These are phyloP conservation scores for Dallia pectoralis DNA, from an alignment of 2,797 vertebrate genomes.

Conservation along the genomic window DNA sequence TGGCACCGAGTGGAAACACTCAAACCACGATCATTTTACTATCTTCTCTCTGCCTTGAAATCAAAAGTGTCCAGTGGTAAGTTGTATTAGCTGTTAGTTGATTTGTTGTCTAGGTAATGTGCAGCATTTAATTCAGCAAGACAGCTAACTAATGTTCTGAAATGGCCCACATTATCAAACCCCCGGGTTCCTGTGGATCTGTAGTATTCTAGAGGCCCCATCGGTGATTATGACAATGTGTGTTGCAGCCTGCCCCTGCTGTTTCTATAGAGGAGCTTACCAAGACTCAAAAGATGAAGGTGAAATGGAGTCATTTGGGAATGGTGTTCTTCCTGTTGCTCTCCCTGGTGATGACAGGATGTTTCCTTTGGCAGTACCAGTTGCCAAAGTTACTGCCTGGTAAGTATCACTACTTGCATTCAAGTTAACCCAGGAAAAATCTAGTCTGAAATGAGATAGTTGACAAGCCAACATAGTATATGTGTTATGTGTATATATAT, in stretches of 20 bases:
- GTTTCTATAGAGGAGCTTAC: slow-evolving; percentile 60
- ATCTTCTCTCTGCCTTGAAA: slow-evolving; percentile 28
- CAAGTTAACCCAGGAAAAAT: neutral
- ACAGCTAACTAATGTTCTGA: slow-evolving; percentile 1
- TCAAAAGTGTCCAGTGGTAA: slow-evolving; percentile 61
- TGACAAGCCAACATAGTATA: too few species aligned
- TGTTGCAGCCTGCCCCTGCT: slow-evolving; percentile 55
- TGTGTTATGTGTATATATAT: too few species aligned
- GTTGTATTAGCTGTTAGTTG: slow-evolving; percentile 35
- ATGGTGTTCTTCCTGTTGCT: slow-evolving; percentile 83
- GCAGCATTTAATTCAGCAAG: slow-evolving; percentile 21
- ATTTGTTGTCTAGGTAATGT: slow-evolving; percentile 23
- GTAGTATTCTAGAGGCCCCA: neutral
- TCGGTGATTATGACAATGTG: neutral
- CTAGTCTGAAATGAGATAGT: neutral
- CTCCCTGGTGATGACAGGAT: slow-evolving; percentile 85
- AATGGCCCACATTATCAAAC: neutral
- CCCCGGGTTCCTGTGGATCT: neutral
- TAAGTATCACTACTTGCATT: slow-evolving; percentile 53
- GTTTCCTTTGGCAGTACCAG: slow-evolving; percentile 94
- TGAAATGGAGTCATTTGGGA: slow-evolving; percentile 79
- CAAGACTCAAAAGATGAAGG: slow-evolving; percentile 67
- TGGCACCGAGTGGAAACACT: slow-evolving; percentile 29
- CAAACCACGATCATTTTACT: slow-evolving; percentile 46
- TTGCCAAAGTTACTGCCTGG: slow-evolving; percentile 80